Evolutionary conservation across 2,888 invertebrate species (phyloP).

Genomic region (Stenurella melanura): DNA sequence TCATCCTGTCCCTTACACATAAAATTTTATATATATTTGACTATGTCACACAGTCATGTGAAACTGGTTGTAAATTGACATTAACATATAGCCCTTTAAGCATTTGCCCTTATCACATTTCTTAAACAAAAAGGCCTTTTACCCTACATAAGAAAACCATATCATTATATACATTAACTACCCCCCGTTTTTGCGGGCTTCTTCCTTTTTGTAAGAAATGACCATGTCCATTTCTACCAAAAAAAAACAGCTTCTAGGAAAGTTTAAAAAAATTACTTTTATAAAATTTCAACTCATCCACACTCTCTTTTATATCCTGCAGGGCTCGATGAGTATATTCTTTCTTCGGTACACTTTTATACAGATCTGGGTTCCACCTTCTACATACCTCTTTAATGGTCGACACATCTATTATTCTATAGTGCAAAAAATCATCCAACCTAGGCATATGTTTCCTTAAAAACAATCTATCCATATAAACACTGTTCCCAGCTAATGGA

Average conservation of each 20-base stretch:
- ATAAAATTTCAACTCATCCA: constrained; percentile 89
- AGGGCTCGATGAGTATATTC: constrained; percentile 82
- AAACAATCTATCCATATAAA: constrained; percentile 91
- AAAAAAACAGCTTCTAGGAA: constrained; percentile 16
- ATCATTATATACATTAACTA: too few species aligned
- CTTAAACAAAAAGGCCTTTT: too few species aligned
- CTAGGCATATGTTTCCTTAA: constrained; percentile 88
- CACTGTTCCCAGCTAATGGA: constrained; percentile 90
- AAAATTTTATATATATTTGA: too few species aligned
- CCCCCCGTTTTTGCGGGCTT: background rate
- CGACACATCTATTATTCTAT: constrained; percentile 94
- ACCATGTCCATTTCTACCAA: constrained; percentile 20
- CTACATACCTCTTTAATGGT: constrained; percentile 89
- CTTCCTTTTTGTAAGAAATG: constrained; percentile 7
- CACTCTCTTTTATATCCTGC: constrained; percentile 91
- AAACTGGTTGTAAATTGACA: too few species aligned
- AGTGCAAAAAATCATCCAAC: constrained; percentile 80
- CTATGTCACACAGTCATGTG: too few species aligned
- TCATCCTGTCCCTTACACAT: too few species aligned
- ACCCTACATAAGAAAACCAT: too few species aligned
- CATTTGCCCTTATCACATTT: too few species aligned
- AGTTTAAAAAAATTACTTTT: constrained; percentile 79
- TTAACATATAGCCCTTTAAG: too few species aligned
- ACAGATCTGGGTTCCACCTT: constrained; percentile 84
- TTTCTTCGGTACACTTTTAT: constrained; percentile 78